These are phyloP conservation scores for Tupiocoris notatus DNA, from an alignment of 2,888 invertebrate species.

Conservation along the genomic window DNA sequence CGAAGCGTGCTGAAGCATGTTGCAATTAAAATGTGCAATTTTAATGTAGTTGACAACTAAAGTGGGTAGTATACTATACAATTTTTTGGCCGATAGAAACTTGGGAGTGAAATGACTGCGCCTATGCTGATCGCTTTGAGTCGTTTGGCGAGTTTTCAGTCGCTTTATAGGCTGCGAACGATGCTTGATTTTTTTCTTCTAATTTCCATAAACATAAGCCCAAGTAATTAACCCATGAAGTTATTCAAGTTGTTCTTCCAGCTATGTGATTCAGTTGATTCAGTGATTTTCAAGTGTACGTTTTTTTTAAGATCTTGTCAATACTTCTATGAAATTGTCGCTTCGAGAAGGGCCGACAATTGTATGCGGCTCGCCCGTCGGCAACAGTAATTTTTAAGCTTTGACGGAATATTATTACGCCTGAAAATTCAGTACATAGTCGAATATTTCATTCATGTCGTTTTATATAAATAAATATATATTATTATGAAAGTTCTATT, in stretches of 20 bases:
- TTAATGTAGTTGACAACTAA: too few species aligned
- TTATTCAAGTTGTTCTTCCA: not conserved
- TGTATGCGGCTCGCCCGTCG: conserved; percentile 16
- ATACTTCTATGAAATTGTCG: conserved; percentile 1
- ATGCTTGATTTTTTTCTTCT: too few species aligned
- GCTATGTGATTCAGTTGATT: not conserved
- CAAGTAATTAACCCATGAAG: not conserved
- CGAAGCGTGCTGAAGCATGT: too few species aligned
- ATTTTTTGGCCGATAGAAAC: too few species aligned
- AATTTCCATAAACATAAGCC: too few species aligned
- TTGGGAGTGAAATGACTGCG: too few species aligned
- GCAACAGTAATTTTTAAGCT: conserved; percentile 31
- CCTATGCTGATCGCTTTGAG: too few species aligned
- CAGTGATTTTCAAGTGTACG: not conserved
- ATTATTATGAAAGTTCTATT: conserved; percentile 33
- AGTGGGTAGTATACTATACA: too few species aligned
- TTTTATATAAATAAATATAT: conserved; percentile 37
- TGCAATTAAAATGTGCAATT: too few species aligned
- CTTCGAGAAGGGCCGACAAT: conserved; percentile 14
- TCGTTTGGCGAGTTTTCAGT: too few species aligned
- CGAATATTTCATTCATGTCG: conserved; percentile 29
- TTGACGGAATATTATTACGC: conserved; percentile 18
- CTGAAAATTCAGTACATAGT: conserved; percentile 28
- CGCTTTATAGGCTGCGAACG: too few species aligned
- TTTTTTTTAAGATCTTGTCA: not conserved